These are phyloP conservation scores for Rhyacophila evoluta DNA, from an alignment of 2,888 invertebrate genomes.

Conservation along the genomic window DNA sequence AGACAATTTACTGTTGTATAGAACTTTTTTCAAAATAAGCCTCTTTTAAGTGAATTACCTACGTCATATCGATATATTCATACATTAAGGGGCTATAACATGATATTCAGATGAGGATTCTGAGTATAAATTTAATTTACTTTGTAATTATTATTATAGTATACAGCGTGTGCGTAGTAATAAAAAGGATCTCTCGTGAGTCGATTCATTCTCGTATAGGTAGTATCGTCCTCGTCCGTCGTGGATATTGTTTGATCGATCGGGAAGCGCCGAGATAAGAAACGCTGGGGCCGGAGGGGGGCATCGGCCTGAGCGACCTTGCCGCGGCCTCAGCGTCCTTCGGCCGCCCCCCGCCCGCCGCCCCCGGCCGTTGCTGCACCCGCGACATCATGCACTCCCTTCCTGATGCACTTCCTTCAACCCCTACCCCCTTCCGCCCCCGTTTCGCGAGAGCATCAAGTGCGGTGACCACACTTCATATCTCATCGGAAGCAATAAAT, in stretches of 20 bases:
- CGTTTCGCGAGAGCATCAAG: slow-evolving; percentile 21
- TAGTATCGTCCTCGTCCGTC: too few species aligned
- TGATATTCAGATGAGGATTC: too few species aligned
- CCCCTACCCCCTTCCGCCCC: slow-evolving; percentile 2
- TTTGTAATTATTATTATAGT: too few species aligned
- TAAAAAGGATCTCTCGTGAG: too few species aligned
- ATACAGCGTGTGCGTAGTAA: too few species aligned
- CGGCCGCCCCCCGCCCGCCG: slow-evolving; percentile 28
- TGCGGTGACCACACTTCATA: slow-evolving; percentile 5
- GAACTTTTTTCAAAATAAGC: too few species aligned
- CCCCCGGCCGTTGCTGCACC: not conserved
- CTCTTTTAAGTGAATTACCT: too few species aligned
- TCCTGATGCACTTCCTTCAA: slow-evolving; percentile 15
- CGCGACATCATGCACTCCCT: not conserved
- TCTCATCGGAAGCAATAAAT: too few species aligned
- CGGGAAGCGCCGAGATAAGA: slow-evolving; percentile 20
- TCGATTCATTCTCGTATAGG: not conserved
- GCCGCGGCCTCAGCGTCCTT: slow-evolving; percentile 45
- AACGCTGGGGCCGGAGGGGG: slow-evolving; percentile 28
- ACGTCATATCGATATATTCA: too few species aligned
- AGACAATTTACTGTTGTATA: too few species aligned
- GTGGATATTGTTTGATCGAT: slow-evolving; percentile 9
- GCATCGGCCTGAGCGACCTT: slow-evolving; percentile 49
- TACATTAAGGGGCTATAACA: too few species aligned
- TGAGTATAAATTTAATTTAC: too few species aligned